Conservation (phyloP, 2,797 vertebrate genomes). For the Chloroceryle inda region DNA sequence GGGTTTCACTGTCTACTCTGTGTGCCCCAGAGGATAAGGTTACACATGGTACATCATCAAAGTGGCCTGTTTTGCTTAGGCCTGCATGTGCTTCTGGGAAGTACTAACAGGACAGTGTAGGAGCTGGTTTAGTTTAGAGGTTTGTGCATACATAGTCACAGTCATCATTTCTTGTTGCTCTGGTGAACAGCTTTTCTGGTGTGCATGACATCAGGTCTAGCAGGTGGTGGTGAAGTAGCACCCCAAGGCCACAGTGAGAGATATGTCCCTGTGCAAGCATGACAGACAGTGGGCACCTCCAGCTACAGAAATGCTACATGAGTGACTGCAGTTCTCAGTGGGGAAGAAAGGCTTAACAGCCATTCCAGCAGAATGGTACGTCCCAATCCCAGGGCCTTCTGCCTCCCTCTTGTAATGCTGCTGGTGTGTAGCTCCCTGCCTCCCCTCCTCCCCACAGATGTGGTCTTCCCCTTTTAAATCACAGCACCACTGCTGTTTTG, state of each 20-base stretch:
- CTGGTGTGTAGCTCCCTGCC: neutral
- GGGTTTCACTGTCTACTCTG: neutral
- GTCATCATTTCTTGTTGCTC: neutral
- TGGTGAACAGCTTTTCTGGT: neutral
- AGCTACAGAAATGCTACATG: neutral
- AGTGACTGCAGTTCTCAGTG: neutral
- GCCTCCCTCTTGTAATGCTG: neutral
- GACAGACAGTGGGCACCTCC: neutral
- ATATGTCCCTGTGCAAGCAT: neutral
- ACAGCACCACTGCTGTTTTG: neutral
- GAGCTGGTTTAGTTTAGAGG: neutral
- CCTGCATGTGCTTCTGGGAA: neutral
- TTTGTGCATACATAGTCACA: neutral
- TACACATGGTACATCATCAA: neutral
- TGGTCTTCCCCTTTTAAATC: neutral
- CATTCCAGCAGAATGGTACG: neutral
- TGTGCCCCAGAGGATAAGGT: neutral
- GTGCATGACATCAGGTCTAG: neutral
- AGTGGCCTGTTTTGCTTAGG: neutral
- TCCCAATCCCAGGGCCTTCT: neutral
- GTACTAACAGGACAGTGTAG: neutral
- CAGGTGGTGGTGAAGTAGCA: neutral
- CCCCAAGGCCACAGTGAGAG: neutral
- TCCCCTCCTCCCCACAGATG: fast-evolving
- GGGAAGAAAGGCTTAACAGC: neutral